These are phyloP conservation scores for Matsumurasca onukii DNA, from an alignment of 1,140 invertebrate species.

Conservation along the genomic window DNA sequence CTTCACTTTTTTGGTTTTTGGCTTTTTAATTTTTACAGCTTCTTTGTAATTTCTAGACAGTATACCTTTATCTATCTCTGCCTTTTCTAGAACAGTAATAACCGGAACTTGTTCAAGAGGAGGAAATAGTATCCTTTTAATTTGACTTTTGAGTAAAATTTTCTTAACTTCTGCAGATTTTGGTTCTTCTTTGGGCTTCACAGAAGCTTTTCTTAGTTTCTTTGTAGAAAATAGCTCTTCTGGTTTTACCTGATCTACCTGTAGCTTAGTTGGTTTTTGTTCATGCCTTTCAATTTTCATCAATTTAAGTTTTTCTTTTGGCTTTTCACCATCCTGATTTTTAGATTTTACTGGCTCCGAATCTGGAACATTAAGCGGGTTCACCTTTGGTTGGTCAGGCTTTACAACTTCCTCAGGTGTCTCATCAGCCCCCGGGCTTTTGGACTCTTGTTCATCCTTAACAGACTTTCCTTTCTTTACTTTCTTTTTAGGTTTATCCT, in stretches of 20 bases:
- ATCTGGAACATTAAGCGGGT: slow-evolving; percentile 9
- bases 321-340: not conserved
- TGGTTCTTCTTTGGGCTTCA: slow-evolving; percentile 32
- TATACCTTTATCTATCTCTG: slow-evolving; percentile 43
- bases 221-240: slow-evolving; percentile 32
- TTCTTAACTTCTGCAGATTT: slow-evolving; percentile 52
- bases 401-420: slow-evolving; percentile 46
- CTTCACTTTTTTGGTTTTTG: slow-evolving; percentile 43
- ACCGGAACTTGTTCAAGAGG: slow-evolving; percentile 39
- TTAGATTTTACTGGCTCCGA: not conserved
- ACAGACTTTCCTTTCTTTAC: slow-evolving; percentile 35
- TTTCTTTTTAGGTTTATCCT: slow-evolving; percentile 32
- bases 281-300: not conserved
- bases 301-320: not conserved
- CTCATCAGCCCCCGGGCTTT: not conserved
- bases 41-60: slow-evolving; percentile 48
- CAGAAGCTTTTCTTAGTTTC: slow-evolving; percentile 31
- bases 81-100: slow-evolving; percentile 40
- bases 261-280: slow-evolving; percentile 39
- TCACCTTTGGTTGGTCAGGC: slow-evolving; percentile 37
- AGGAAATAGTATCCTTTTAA: slow-evolving; percentile 53
- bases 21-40: slow-evolving; percentile 46
- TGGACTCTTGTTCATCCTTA: slow-evolving; percentile 16
- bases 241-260: slow-evolving; percentile 45
- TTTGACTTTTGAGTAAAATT: slow-evolving; percentile 63